Conservation (phyloP, 2,797 vertebrate genomes). For the Pipistrellus pygmaeus region DNA sequence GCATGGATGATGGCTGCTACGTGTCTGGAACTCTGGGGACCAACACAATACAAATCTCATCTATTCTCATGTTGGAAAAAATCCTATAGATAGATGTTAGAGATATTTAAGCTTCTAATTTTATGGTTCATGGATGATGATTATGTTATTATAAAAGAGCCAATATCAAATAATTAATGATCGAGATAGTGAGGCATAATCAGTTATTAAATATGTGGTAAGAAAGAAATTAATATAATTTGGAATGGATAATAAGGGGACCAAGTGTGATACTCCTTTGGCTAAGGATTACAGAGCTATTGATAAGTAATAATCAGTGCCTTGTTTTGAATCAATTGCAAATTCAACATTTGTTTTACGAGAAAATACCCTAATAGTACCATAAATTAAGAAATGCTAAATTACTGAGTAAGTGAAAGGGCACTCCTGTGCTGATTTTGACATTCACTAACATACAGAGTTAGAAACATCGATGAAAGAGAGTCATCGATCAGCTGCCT, state of each 20-base stretch:
- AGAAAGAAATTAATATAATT: background rate
- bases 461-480: too few species aligned
- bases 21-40: background rate
- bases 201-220: too few species aligned
- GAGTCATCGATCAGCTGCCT: too few species aligned
- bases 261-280: background rate
- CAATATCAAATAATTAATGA: background rate
- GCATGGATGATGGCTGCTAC: fast-evolving
- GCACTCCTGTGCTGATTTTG: fast-evolving
- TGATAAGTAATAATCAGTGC: background rate
- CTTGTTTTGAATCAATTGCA: background rate
- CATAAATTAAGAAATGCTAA: background rate
- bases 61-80: background rate
- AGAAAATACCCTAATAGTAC: background rate
- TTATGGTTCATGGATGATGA: background rate
- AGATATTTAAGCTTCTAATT: background rate
- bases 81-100: background rate
- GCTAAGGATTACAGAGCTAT: background rate
- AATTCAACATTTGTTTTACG: too few species aligned
- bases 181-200: background rate
- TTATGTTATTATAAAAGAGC: background rate
- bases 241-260: background rate
- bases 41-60: background rate
- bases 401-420: background rate
- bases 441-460: background rate